Base-by-base conservation (phyloP, 2,797 vertebrate genomes). In the Oreortyx pictus region DNA sequence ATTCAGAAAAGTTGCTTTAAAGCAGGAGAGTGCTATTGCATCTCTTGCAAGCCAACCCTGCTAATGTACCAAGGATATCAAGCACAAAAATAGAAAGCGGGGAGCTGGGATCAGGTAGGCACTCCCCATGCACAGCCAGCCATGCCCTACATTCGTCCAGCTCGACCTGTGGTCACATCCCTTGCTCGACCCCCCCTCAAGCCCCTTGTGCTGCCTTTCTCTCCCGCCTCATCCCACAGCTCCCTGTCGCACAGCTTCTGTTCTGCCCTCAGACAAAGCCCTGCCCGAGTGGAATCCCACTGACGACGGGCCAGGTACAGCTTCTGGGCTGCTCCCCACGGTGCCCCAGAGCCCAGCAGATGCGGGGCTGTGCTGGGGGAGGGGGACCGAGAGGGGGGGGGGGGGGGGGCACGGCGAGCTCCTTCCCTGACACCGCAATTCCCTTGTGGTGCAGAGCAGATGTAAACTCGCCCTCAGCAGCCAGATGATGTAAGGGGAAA, bases 401-500 rank as follows among this genome's bases (percentile, higher is more conserved):
- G 39, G 39, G 39, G 70, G 56, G 83, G 79, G 64, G 81, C 37
- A 8, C 86, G 75, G 87, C 87, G 92, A 89, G 66, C 82, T 95
- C 93, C 52, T 93, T 95, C 93, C 83, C 92, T 94, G 93, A 96
- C 87, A 93, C 89, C 56, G 31, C 90, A 93, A 87, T 61, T 89
- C 96, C 90, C 95, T 52, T 2, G 2, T 90, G 90, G 76, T 61
- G 70, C 70, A 91, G 85, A 90, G 92, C 87, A 94, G 89, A 91
- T 90, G 91, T 93, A 96, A 95, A 89, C 89, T 87, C 14, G 80
- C 77, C 88, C 82, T 94, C 81, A 9, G 95, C 95, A 89, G 94
- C 90, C 92, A 92, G 92, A 89, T 95, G 90, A 96, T 95, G 92
- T 89, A 94, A 96, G 74, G 93, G 94, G 92, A 95, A 94, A 96